Percentiles rank a stretch among this genome's conserved stretches.
Conservation (phyloP, 2,797 vertebrate genomes). For the Myiothlypis coronata region DNA sequence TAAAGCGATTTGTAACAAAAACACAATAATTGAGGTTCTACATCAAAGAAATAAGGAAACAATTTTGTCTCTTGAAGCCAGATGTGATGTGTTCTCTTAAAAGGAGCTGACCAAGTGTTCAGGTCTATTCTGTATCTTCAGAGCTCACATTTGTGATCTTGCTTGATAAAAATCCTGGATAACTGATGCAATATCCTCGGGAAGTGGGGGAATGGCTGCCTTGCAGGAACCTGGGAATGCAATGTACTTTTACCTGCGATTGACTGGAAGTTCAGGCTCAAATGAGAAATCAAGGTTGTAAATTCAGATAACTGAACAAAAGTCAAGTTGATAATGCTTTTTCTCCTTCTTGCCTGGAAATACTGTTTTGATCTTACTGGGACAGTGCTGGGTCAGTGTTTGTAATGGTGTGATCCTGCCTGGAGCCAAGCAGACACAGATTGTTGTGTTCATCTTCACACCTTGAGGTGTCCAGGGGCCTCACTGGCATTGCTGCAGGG, state of each 20-base stretch:
- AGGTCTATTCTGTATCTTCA: neutral
- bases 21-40: neutral
- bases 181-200: neutral
- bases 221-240: neutral
- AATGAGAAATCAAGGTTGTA: conserved; percentile 14
- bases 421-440: neutral
- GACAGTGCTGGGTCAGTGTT: neutral
- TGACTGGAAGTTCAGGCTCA: neutral
- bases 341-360: neutral
- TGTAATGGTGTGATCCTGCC: neutral
- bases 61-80: neutral
- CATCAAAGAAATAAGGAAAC: neutral
- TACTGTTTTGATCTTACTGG: neutral
- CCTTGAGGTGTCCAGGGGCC: rapidly evolving
- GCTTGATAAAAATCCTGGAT: neutral
- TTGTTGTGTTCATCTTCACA: neutral
- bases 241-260: neutral
- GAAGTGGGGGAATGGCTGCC: neutral
- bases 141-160: neutral
- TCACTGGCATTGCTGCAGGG: rapidly evolving
- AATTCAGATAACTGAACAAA: conserved; percentile 20
- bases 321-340: conserved; percentile 31
- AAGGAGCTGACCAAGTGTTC: neutral
- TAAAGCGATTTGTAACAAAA: neutral
- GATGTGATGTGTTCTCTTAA: neutral